Conservation (phyloP, 23 tunicate species). For the Trididemnum nubilum region DNA sequence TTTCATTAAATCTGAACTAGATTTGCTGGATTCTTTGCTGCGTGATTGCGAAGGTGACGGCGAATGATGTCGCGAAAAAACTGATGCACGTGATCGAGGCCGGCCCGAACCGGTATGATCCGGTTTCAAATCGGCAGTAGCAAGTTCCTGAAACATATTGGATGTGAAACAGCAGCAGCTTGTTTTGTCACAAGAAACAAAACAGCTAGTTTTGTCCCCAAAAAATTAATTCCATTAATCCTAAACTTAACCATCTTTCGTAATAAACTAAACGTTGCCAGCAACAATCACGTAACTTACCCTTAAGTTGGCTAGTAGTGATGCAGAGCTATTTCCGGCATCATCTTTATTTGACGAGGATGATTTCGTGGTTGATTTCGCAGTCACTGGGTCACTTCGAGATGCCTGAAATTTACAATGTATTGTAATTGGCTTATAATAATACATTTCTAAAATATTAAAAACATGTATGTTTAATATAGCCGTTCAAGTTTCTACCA, state of each 20-base stretch:
- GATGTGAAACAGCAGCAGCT: too few species aligned
- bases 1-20: conserved; percentile 32
- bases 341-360: conserved; percentile 27
- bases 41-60: conserved; percentile 53
- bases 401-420: not conserved
- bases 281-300: conserved; percentile 23
- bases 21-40: conserved; percentile 33
- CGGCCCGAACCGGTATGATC: conserved; percentile 13
- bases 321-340: conserved; percentile 59
- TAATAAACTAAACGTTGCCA: too few species aligned
- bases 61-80: conserved; percentile 45
- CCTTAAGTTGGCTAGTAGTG: conserved; percentile 58
- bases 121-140: conserved; percentile 29
- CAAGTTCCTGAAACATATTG: conserved; percentile 66
- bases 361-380: conserved; percentile 1
- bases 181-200: too few species aligned
- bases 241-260: too few species aligned
- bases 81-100: conserved; percentile 36
- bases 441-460: too few species aligned
- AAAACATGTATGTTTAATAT: too few species aligned
- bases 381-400: conserved; percentile 4
- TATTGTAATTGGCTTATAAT: too few species aligned
- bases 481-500: too few species aligned
- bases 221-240: too few species aligned
- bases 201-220: too few species aligned